A percentile compares a stretch with the other conserved stretches of the same genome.
Evolutionary conservation across 2,888 invertebrate species (phyloP).

Genomic region (Tachystola acroxantha): DNA sequence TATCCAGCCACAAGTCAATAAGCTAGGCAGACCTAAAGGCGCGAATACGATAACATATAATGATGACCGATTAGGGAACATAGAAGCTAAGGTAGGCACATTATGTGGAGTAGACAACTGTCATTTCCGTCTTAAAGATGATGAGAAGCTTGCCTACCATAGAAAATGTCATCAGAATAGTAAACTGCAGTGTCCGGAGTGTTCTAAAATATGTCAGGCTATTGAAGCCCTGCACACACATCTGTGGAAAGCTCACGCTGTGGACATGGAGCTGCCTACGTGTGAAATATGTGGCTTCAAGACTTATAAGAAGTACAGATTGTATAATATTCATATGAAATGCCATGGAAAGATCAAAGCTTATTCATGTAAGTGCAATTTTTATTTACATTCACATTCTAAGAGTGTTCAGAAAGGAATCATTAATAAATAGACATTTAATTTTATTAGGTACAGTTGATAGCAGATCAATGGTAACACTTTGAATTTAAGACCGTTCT

Average conservation of each 20-base stretch:
- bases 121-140: conserved; percentile 73
- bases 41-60: conserved; percentile 16
- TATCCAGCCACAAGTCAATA: conserved; percentile 28
- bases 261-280: conserved; percentile 88
- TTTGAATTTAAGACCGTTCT: no score
- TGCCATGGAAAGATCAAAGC: conserved; percentile 83
- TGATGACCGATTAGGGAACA: no score
- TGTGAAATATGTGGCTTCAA: conserved; percentile 88
- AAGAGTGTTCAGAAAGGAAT: neutral
- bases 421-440: no score
- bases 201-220: conserved; percentile 70
- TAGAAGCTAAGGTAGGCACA: conserved; percentile 30
- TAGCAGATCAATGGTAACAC: no score
- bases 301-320: conserved; percentile 82
- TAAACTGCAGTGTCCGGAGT: conserved; percentile 81
- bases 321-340: conserved; percentile 85
- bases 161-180: conserved; percentile 78
- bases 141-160: conserved; percentile 81
- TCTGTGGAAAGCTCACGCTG: conserved; percentile 86
- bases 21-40: conserved; percentile 22
- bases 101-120: conserved; percentile 78
- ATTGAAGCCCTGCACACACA: conserved; percentile 87
- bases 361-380: conserved; percentile 78
- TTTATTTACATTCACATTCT: neutral
- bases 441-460: no score